Percentiles rank a stretch among this genome's conserved stretches.
These are phyloP conservation scores for Drosophila dives DNA, from an alignment of 2,888 invertebrate species.

Conservation along the genomic window DNA sequence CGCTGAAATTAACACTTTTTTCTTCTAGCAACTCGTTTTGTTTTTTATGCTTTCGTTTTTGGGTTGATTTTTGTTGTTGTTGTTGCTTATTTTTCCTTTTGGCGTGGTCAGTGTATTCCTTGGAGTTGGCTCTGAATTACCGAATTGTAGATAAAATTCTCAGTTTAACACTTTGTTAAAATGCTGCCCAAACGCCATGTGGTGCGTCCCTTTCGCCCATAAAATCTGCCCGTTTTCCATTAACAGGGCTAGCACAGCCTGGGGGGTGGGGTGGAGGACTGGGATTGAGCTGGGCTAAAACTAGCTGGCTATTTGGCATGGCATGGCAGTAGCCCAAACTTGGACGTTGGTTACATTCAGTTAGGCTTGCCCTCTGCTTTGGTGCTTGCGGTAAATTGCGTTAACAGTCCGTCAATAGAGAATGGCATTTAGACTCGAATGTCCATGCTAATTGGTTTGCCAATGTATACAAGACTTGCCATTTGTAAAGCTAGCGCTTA, in stretches of 20 bases:
- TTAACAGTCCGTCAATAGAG: slow-evolving; percentile 67
- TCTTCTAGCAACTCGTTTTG: slow-evolving; percentile 15
- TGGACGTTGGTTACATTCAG: slow-evolving; percentile 9
- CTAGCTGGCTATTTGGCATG: slow-evolving; percentile 48
- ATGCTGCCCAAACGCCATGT: slow-evolving; percentile 76
- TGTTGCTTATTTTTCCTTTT: slow-evolving; percentile 2
- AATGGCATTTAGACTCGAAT: slow-evolving; percentile 48
- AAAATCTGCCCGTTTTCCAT: slow-evolving; percentile 66
- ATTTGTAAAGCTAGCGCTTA: slow-evolving; percentile 53
- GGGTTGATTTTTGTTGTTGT: slow-evolving; percentile 1
- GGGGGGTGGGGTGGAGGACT: neutral
- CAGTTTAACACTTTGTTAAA: slow-evolving; percentile 82
- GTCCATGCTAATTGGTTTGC: slow-evolving; percentile 71
- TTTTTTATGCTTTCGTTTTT: slow-evolving; percentile 2
- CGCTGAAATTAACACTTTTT: slow-evolving; percentile 74
- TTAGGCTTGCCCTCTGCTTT: slow-evolving; percentile 8
- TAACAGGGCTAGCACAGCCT: slow-evolving; percentile 11
- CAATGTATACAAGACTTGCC: slow-evolving; percentile 49
- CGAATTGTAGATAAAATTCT: slow-evolving; percentile 80
- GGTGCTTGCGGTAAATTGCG: slow-evolving; percentile 61
- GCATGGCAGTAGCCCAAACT: slow-evolving; percentile 26
- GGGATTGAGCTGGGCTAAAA: slow-evolving; percentile 18
- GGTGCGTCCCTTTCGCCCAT: slow-evolving; percentile 60
- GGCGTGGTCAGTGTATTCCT: slow-evolving; percentile 59
- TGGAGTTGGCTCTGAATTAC: slow-evolving; percentile 71